Conservation (phyloP, 2,888 invertebrate species). For the Dendrolimus houi region DNA sequence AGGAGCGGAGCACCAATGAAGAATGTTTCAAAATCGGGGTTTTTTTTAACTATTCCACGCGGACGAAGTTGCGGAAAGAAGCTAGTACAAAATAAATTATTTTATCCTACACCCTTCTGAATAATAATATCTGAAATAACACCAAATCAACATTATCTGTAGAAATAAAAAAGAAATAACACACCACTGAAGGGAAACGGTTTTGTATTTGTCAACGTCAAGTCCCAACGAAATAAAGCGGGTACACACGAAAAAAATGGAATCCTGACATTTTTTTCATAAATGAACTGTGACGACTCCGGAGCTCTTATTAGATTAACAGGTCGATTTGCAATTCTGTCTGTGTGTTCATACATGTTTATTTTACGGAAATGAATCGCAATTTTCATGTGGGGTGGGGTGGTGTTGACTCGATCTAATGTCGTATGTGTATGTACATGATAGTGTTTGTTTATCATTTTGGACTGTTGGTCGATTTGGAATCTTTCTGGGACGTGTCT, state of each 20-base stretch:
- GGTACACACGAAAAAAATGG: slow-evolving; percentile 37
- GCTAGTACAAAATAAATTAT: background rate
- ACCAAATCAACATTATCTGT: slow-evolving; percentile 60
- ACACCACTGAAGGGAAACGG: slow-evolving; percentile 56
- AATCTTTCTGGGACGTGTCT: too few relatives aligned
- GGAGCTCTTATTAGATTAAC: slow-evolving; percentile 73
- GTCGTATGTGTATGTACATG: slow-evolving; percentile 29
- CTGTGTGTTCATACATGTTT: slow-evolving; percentile 66
- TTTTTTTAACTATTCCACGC: too few relatives aligned
- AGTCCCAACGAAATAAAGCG: slow-evolving; percentile 41
- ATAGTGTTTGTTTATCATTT: background rate
- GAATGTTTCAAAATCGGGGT: too few relatives aligned
- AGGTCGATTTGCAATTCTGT: slow-evolving; percentile 74
- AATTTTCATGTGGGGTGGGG: slow-evolving; percentile 45
- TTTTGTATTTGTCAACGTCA: slow-evolving; percentile 73
- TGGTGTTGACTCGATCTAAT: slow-evolving; percentile 58
- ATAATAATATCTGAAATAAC: slow-evolving; percentile 28
- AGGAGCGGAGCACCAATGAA: too few relatives aligned
- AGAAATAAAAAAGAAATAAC: slow-evolving; percentile 56
- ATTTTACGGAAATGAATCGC: slow-evolving; percentile 74
- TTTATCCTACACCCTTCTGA: too few relatives aligned
- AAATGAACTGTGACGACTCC: slow-evolving; percentile 68
- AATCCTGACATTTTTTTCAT: slow-evolving; percentile 63
- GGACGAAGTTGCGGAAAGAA: too few relatives aligned
- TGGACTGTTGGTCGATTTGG: too few relatives aligned